Conservation (phyloP, 2,888 invertebrate genomes). For the Conomelus anceps region DNA sequence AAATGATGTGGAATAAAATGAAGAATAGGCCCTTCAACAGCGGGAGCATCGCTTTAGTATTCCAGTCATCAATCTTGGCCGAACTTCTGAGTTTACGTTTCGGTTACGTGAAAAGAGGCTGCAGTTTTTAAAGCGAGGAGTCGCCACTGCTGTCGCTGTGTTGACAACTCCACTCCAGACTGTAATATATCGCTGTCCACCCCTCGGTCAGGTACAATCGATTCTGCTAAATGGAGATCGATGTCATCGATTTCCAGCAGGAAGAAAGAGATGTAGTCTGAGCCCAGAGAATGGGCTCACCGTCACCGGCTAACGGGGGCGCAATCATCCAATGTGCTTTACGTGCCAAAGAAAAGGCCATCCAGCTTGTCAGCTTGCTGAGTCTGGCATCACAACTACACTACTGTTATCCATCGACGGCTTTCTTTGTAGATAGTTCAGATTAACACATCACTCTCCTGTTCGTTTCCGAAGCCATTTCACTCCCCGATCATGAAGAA, state of each 20-base stretch:
- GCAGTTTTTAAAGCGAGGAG: not conserved
- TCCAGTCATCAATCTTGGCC: not conserved
- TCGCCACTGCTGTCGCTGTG: not conserved
- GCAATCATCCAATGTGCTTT: not conserved
- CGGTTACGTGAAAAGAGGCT: not conserved
- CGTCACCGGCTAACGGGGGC: not conserved
- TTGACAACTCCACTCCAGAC: not conserved
- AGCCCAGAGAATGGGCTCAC: not conserved
- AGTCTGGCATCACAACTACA: not conserved
- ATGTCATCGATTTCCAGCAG: not conserved
- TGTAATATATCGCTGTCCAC: constrained; percentile 3
- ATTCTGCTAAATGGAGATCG: constrained; percentile 7
- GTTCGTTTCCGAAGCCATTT: not conserved
- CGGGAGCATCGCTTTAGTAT: not conserved
- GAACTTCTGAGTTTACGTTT: not conserved
- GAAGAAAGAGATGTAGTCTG: not conserved
- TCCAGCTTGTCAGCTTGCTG: not conserved
- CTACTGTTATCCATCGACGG: not conserved
- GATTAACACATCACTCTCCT: not conserved
- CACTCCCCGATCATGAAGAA: not conserved
- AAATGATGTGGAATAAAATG: not conserved
- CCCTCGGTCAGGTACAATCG: not conserved
- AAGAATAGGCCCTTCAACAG: not conserved
- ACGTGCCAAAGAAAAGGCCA: not conserved
- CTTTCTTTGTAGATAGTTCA: not conserved